Conservation (phyloP, 2,797 vertebrate species). For the Mus minutoides region DNA sequence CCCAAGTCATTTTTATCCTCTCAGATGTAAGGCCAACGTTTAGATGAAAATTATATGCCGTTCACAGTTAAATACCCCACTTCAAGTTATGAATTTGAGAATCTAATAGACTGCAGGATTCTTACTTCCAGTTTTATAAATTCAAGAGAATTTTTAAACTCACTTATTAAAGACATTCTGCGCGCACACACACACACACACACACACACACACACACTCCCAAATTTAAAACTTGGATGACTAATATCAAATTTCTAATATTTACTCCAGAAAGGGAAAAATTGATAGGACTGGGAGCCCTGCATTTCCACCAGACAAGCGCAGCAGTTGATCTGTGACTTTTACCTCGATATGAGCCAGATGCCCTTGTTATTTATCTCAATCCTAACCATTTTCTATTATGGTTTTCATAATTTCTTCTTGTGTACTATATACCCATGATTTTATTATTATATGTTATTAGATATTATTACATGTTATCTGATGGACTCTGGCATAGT, state of each 20-base stretch:
- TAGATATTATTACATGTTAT: background rate
- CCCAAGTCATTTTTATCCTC: background rate
- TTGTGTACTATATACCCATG: background rate
- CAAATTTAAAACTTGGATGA: background rate
- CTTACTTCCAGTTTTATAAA: background rate
- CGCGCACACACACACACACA: background rate
- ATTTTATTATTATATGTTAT: background rate
- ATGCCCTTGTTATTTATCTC: background rate
- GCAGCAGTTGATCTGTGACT: background rate
- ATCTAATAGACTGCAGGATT: background rate
- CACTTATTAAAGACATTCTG: background rate
- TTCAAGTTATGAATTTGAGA: background rate
- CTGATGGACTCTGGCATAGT: background rate
- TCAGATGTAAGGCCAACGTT: background rate
- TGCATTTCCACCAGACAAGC: accelerated
- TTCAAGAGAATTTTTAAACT: background rate
- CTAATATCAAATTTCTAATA: background rate
- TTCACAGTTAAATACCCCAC: background rate
- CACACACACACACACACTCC: background rate
- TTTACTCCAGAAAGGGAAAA: background rate
- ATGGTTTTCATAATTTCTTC: background rate
- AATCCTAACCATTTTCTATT: background rate
- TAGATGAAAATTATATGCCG: background rate
- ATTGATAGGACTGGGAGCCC: background rate
- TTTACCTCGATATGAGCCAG: background rate